Base-by-base conservation (phyloP, 2,113 vertebrate genomes). In the Petroica traversi region DNA sequence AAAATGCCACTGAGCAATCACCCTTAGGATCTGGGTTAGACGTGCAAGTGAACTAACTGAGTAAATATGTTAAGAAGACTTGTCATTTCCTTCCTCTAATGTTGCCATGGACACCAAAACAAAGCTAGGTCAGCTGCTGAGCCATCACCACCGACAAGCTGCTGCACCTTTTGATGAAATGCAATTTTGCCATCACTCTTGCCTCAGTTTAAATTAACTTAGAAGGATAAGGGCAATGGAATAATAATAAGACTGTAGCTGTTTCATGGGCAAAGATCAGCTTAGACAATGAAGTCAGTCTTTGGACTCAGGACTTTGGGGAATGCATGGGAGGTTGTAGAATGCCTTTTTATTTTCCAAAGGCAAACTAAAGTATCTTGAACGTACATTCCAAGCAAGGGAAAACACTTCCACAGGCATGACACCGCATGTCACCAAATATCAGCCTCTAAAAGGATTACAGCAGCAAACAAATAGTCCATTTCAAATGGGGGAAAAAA, bases 41-140 rank as follows among this genome's bases (percentile, higher is more conserved):
- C 95, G 87, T 59, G 84, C 90, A 96, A 95, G 81, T 92, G 94
- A 96, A 96, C 92, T 92, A 93, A 94, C 22, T 80, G 86, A 93
- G 77, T 83, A 95, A 96, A 91, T 93, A 87, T 24, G 76, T 76
- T 57, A 51, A 79, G 59, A 57, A 0, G 12, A 74, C 69, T 49
- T 49, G 73, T 92, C 8, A 97, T 85, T 96, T 97, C 96, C 93
- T 94, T 93, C 84, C 86, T 79, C 15, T 54, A 14, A 36, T 6
- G 88, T 96, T 96, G 79, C 95, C 68, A 96, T 92, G 49, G 82
- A 57, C n/a, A 59, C 34, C 90, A 94, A 93, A 95, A 93, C 92
- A 94, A 95, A 94, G 88, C 73, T 59, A 45, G 62, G 59, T 85
- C 82, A 58, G 69, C 34, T 8, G 4, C 87, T 79, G 78, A 93